Evolutionary conservation across 1,140 invertebrate species (phyloP).

Genomic region (Tachypleus tridentatus): DNA sequence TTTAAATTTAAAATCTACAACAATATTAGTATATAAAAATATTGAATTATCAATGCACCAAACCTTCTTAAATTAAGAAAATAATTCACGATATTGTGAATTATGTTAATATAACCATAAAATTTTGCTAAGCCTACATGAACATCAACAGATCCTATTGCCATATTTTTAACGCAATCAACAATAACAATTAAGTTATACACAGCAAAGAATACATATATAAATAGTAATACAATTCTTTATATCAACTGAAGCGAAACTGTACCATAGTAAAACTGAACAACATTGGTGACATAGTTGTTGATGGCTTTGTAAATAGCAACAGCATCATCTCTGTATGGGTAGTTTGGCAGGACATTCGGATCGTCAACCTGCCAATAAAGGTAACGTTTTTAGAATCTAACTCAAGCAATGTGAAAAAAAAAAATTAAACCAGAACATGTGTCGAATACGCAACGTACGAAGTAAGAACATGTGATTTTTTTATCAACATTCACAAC

Average conservation of each 20-base stretch:
- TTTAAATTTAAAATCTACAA: not conserved
- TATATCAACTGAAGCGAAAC: not conserved
- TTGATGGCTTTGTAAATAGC: constrained; percentile 34
- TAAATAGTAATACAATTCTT: not conserved
- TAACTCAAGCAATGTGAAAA: no score
- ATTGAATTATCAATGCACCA: not conserved
- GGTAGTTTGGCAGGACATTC: constrained; percentile 36
- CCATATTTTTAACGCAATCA: not conserved
- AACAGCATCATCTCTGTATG: constrained; percentile 40
- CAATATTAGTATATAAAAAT: not conserved
- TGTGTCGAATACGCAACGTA: no score
- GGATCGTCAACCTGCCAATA: constrained; percentile 29
- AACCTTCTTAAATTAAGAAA: not conserved
- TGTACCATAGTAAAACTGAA: constrained; percentile 35
- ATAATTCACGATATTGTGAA: not conserved
- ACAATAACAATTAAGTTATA: not conserved
- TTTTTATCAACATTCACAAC: no score
- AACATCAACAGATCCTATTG: not conserved
- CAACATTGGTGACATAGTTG: constrained; percentile 35
- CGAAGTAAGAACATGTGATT: no score
- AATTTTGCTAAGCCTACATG: not conserved
- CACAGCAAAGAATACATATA: not conserved
- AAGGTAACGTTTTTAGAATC: no score
- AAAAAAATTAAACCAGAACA: no score
- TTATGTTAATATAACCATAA: not conserved